A percentile compares a stretch with the other conserved stretches of the same genome.
phyloP scores from a whole-genome alignment of 2,888 invertebrate species.

The Aricia artaxerxes region DNA sequence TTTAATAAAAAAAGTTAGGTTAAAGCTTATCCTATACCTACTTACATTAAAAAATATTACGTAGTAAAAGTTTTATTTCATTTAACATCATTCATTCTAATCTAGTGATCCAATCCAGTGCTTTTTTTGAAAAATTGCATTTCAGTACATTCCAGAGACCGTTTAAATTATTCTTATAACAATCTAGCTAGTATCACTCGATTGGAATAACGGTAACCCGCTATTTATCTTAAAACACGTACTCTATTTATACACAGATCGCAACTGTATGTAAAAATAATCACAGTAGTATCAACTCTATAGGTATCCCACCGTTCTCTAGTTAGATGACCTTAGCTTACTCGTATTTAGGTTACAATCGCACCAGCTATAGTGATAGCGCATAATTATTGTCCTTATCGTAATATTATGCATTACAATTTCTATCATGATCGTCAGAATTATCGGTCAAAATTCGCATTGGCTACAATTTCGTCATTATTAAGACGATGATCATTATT shows the following conservation, averaged over 20 bases:
- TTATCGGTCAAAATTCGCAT: not conserved
- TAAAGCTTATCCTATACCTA: no score
- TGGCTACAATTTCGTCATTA: not conserved
- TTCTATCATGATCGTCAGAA: not conserved
- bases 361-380: constrained; percentile 9
- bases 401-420: not conserved
- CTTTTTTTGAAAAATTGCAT: no score
- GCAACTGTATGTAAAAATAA: not conserved
- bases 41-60: no score
- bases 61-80: no score
- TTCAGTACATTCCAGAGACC: no score
- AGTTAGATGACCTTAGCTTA: constrained; percentile 21
- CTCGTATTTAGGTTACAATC: constrained; percentile 22
- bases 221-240: not conserved
- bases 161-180: no score
- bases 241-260: not conserved
- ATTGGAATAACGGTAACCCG: no score
- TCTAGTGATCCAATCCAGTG: no score
- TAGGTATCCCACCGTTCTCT: not conserved
- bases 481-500: not conserved
- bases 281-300: not conserved
- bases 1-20: no score
- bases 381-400: not conserved
- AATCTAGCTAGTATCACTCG: no score
- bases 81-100: no score